Base-by-base conservation (phyloP, 2,888 invertebrate genomes). In the Brachyopa scutellaris region DNA sequence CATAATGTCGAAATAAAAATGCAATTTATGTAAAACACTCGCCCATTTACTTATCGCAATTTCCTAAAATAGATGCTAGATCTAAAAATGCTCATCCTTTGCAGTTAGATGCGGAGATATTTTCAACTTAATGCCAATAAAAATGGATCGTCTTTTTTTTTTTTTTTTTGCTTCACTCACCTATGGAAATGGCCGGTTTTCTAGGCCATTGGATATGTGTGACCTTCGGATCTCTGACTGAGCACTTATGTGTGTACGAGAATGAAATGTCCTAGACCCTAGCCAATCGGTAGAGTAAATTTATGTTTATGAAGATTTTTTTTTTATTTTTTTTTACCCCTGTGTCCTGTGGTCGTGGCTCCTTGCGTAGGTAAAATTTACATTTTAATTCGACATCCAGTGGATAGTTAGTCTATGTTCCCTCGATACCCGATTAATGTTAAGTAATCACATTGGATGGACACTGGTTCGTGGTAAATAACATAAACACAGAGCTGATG, bases 51-150 rank as follows among this genome's bases (percentile, higher is more conserved):
- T 64, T 78, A 78, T 78, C 72, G 49, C 33, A 42, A 40, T 11
- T 51, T 72, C 78, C 31, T 17, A 72, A 78, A 72, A 78, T 78
- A 78, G 72, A 57, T 31, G 13, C 36, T 40, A 19, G 36, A 57
- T 55, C 64, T 55, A 45, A 53, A 49, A 47, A 40, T 38, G 15
- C 11, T n/a, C 3, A 9, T 40, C 40, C 15, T 26, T 40, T 51
- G 53, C 33, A 49, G 26, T 31, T 45, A 21, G 53, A 7, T 40
- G 26, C 51, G 8, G 29, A 51, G 51, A 49, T 59, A 64, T 77
- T 64, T 47, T 64, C 64, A 77, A 77, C 70, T 70, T 77, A 77
- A 49, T 59, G 53, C 66, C 66, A 47, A 76, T 66, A 61, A 78
- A 66, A 45, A 15, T 33, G 51, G n/a, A n/a, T n/a, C 21, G 5